Evolutionary conservation across 2,797 vertebrate genomes (phyloP), one percentile per base, ranked within the genome.

Genomic region (Loris lydekkerianus): DNA sequence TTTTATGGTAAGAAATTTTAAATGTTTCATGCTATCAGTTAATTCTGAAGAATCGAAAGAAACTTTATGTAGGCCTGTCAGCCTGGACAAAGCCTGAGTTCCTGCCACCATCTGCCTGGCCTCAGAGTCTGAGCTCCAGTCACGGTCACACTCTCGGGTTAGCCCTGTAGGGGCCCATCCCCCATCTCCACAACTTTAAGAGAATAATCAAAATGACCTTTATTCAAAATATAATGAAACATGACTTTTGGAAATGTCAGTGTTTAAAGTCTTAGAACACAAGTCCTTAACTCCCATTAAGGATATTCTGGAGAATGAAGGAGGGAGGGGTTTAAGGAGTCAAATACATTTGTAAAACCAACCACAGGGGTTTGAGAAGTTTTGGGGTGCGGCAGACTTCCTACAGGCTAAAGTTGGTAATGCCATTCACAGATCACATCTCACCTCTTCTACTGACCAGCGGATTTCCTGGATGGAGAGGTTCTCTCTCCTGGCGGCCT

Each of bases 31-130:
- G 17, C 29, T 87, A 73, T 84, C 78, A 95, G 20, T 43, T 73
- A 46, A 95, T 70, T 92, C 43, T 25, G 8, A 85, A 96, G 58
- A 93, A 78, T 31, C 82, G 37, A 94, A 78, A 90, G 60, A 92
- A 93, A 91, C 37, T 72, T 49, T 14, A 49, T 49, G 49, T 49
- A 14, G 69, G 60, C n/a, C 91, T 17, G 4, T 80, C 61, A 67
- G 40, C 34, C 18, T 49, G 81, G 14, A 60, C 29, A 82, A 86
- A 85, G 69, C 6, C 89, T 70, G 61, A 91, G 91, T 86, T 90
- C 83, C 65, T 34, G 65, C 15, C 18, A 72, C 25, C 25, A 80
- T 25, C 49, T 61, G 29, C 61, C 86, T 65, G 13, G 56, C 17
- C 37, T 14, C 58, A 72, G 17, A 88, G 72, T 78, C 76, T 87